phyloP scores from a whole-genome alignment of 1,140 invertebrate genomes.

The Prorops nasuta region DNA sequence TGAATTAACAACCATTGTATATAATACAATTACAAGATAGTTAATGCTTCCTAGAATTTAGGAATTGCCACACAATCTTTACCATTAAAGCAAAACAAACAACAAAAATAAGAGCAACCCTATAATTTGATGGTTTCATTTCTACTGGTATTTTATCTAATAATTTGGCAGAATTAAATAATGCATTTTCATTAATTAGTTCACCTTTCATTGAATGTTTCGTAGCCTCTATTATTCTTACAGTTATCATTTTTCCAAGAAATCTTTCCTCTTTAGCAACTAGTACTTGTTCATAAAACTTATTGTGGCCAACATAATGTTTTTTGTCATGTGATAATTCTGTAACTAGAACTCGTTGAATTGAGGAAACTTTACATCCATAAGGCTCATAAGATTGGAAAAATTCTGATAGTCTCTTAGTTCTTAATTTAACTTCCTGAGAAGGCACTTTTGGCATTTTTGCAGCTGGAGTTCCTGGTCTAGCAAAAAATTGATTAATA shows the following conservation, averaged over 20 bases:
- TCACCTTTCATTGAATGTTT: conserved; percentile 87
- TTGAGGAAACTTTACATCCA: conserved; percentile 70
- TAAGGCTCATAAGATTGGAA: conserved; percentile 93
- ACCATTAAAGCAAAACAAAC: conserved; percentile 33
- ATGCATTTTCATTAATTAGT: conserved; percentile 58
- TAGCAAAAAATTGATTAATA: conserved; percentile 97
- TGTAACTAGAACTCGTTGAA: conserved; percentile 85
- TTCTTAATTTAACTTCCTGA: conserved; percentile 85
- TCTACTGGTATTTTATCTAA: conserved; percentile 16
- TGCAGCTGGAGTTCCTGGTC: conserved; percentile 94
- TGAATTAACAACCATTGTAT: conserved; percentile 3
- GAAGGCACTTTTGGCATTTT: conserved; percentile 80
- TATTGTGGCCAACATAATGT: conserved; percentile 93
- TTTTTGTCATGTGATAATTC: conserved; percentile 89
- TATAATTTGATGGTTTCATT: conserved; percentile 24
- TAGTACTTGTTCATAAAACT: conserved; percentile 93
- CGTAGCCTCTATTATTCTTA: conserved; percentile 71
- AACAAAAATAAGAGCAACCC: conserved; percentile 18
- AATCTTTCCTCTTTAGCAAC: conserved; percentile 74
- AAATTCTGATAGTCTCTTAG: conserved; percentile 83
- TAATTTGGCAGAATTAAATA: too few relatives aligned
- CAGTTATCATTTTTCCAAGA: conserved; percentile 81
- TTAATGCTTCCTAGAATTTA: too few relatives aligned
- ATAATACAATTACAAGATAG: conserved; percentile 6
- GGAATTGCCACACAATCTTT: conserved; percentile 39